Base-by-base conservation (phyloP, 2,797 vertebrate genomes). In the Avahi laniger region DNA sequence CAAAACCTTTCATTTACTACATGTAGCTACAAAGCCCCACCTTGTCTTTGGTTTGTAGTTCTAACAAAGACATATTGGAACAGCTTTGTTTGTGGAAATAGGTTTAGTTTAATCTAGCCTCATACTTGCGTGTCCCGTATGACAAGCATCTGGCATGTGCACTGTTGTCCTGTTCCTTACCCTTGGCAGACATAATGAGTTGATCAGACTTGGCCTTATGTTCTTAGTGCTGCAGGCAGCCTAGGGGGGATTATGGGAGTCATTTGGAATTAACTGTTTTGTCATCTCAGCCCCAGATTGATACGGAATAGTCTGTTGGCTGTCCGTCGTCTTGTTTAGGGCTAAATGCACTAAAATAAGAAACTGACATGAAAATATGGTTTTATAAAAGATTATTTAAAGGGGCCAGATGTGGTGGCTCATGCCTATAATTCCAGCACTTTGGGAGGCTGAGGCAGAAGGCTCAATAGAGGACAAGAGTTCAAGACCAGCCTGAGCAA, bases 101-200 rank as follows among this genome's bases (percentile, higher is more conserved):
- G 41, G 22, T 41, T 75, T 10, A 10, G 14, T 28, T 14, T 46
- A 5, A 10, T 2, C 4, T 14, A 24, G 69, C 67, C 52, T 91
- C 20, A 0, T 3, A 1, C 83, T 17, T 38, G 33, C 26, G 4
- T 11, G 14, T 67, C 33, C 35, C 6, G 0, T 63, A 9, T 26
- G 41, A 38, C 17, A 4, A 15, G 18, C n/a, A 15, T 48, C 72
- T 26, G 7, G 18, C 3, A 0, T 38, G 0, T 4, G 7, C n/a
- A 4, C 65, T 43, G 1, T 52, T 7, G 11, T 33, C 20, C 46
- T 69, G 0, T 41, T 24, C 30, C 30, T 7, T 1, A 5, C 79
- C 52, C 84, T 61, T 0, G 7, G 28, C n/a, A 82, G 67, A 63
- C 14, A 15, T 24, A 72, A 41, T 33, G 10, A 2, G 14, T n/a